Conservation (phyloP, 2,113 vertebrate species). For the Gallinago paraguaiae region DNA sequence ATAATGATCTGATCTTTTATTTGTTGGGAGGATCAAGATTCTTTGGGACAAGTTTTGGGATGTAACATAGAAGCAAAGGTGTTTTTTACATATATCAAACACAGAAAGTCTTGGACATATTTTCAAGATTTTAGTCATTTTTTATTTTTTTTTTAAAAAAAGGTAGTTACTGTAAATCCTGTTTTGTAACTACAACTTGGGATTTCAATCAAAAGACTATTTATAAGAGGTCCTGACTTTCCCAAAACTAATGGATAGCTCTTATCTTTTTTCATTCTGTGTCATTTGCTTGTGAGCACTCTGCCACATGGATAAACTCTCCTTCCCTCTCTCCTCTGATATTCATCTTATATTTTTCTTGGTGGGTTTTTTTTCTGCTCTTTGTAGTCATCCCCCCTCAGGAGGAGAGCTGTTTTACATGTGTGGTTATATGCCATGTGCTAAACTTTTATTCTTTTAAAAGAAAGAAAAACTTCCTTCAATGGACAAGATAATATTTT, state of each 20-base stretch:
- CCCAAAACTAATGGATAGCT: not conserved
- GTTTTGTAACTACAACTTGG: not conserved
- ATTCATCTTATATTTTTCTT: not conserved
- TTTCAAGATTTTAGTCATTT: not conserved
- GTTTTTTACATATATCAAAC: not conserved
- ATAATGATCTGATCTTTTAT: not conserved
- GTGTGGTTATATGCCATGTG: not conserved
- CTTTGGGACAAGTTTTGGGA: not conserved
- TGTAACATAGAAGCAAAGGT: not conserved
- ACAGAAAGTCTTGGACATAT: not conserved
- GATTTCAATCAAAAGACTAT: not conserved
- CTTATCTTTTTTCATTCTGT: not conserved
- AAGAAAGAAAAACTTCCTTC: not conserved
- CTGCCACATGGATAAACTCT: not conserved
- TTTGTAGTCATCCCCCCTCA: not conserved
- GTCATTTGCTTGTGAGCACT: not conserved
- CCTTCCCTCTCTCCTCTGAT: not conserved
- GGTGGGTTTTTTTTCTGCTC: not conserved
- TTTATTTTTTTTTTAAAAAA: not conserved
- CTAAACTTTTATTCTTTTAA: not conserved
- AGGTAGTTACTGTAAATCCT: not conserved
- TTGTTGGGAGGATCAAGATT: not conserved
- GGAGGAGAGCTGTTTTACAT: not conserved
- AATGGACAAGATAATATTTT: not conserved
- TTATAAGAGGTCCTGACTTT: not conserved